Evolutionary conservation across 2,797 vertebrate species (phyloP).

Genomic region (Lindbergichthys nudifrons): DNA sequence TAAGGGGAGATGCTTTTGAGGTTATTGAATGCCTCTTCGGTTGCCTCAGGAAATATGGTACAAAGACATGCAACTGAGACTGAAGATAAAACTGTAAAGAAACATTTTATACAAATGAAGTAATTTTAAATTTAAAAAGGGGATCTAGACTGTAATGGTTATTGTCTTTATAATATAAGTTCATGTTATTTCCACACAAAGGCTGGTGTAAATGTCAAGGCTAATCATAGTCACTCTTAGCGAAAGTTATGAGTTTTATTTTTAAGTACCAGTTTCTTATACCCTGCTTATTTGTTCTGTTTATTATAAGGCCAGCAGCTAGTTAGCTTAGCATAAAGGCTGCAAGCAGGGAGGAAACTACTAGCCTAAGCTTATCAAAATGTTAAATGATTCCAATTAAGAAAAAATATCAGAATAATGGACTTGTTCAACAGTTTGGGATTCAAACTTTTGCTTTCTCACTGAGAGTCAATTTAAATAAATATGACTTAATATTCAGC

Average conservation of each 20-base stretch:
- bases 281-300: not conserved
- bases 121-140: slow-evolving; percentile 1
- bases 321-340: not conserved
- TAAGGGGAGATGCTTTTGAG: slow-evolving; percentile 15
- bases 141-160: not conserved
- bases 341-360: not conserved
- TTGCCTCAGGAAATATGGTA: slow-evolving; percentile 29
- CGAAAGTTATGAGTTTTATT: not conserved
- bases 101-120: not conserved
- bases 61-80: slow-evolving; percentile 4
- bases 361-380: not conserved
- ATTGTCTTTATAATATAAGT: not conserved
- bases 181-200: not conserved
- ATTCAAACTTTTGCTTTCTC: not conserved
- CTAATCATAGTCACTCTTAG: not conserved
- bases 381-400: not conserved
- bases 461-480: not conserved
- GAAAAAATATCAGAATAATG: not conserved
- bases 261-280: not conserved
- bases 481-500: not conserved
- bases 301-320: no score
- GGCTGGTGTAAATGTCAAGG: not conserved
- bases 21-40: slow-evolving; percentile 24
- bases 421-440: not conserved
- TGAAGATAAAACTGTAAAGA: slow-evolving; percentile 2